A percentile compares a stretch with the other conserved stretches of the same genome.
Conservation (phyloP, 2,113 vertebrate species). For the Physeter macrocephalus region DNA sequence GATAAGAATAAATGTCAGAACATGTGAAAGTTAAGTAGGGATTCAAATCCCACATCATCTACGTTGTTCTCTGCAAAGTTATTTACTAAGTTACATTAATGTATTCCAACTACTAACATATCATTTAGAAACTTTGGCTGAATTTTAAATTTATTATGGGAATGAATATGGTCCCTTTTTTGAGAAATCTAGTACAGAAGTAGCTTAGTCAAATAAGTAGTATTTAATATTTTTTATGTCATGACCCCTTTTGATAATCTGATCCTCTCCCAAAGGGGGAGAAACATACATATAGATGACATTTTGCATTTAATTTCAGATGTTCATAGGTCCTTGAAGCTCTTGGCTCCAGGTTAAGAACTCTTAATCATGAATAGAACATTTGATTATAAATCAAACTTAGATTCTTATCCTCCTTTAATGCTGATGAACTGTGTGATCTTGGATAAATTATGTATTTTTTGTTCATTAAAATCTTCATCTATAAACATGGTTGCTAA, state of each 20-base stretch:
- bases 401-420: conserved; percentile 18
- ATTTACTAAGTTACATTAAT: conserved; percentile 36
- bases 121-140: not conserved
- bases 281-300: conserved; percentile 2
- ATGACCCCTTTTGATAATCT: conserved; percentile 26
- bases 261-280: not conserved
- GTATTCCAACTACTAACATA: not conserved
- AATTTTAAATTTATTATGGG: conserved; percentile 41
- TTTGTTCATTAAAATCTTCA: conserved; percentile 12
- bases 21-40: not conserved
- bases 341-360: conserved; percentile 37
- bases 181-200: not conserved
- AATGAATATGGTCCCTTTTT: conserved; percentile 1
- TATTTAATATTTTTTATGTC: conserved; percentile 28
- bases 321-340: conserved; percentile 16
- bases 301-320: conserved; percentile 43
- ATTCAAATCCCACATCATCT: not conserved
- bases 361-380: conserved; percentile 9
- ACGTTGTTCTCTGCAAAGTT: not conserved
- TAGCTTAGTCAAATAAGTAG: not conserved
- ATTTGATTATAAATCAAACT: conserved; percentile 39
- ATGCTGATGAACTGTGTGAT: not conserved
- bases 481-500: conserved; percentile 23
- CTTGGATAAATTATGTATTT: conserved; percentile 39
- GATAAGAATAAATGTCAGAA: not conserved